phyloP scores from a whole-genome alignment of 2,113 vertebrate species.

The Scomber colias region DNA sequence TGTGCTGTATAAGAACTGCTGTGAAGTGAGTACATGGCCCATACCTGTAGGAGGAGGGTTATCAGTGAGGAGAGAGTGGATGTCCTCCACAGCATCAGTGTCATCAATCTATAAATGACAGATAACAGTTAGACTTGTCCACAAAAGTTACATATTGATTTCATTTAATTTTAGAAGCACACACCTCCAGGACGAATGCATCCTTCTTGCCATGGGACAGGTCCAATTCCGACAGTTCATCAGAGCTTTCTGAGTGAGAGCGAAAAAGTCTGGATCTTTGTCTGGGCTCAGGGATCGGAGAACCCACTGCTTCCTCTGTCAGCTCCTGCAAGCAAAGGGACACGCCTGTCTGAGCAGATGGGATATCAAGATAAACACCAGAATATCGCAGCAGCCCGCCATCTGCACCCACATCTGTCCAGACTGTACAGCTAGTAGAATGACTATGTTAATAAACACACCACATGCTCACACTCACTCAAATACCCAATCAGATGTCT shows the following conservation, averaged over 20 bases:
- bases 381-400: slow-evolving; percentile 20
- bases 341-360: not conserved
- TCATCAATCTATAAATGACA: slow-evolving; percentile 92
- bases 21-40: not conserved
- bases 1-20: not conserved
- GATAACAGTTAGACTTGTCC: not conserved
- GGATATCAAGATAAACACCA: not conserved
- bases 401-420: slow-evolving; percentile 43
- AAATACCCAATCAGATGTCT: slow-evolving; percentile 23
- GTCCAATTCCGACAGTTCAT: slow-evolving; percentile 95
- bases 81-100: slow-evolving; percentile 97
- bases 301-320: slow-evolving; percentile 81
- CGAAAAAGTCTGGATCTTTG: slow-evolving; percentile 93
- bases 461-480: slow-evolving; percentile 62
- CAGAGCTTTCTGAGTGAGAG: slow-evolving; percentile 98
- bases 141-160: not conserved
- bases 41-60: slow-evolving; percentile 91
- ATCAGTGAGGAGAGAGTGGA: slow-evolving; percentile 95
- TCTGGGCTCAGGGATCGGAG: slow-evolving; percentile 95
- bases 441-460: slow-evolving; percentile 63
- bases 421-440: slow-evolving; percentile 27
- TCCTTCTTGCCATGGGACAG: slow-evolving; percentile 99
- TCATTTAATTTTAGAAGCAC: not conserved
- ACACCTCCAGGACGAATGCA: slow-evolving; percentile 97
- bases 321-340: slow-evolving; percentile 84